These are phyloP conservation scores for Microdon myrmicae DNA, from an alignment of 2,888 invertebrate species.

Conservation along the genomic window DNA sequence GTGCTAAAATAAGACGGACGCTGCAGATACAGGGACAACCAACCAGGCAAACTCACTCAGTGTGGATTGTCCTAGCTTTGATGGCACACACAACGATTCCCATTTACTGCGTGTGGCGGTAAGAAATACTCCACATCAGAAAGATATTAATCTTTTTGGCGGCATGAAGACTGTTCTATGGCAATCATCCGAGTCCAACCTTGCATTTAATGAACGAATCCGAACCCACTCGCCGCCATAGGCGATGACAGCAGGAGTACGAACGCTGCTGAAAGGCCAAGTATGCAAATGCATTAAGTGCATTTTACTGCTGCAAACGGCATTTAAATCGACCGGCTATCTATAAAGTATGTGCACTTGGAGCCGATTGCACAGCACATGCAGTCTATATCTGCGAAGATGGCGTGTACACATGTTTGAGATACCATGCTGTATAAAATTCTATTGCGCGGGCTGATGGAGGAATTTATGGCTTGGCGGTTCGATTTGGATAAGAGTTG, in stretches of 20 bases:
- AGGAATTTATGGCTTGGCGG: too few relatives aligned
- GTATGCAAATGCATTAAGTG: conserved; percentile 58
- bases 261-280: conserved; percentile 13
- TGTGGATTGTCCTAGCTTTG: conserved; percentile 4
- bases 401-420: too few relatives aligned
- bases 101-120: conserved; percentile 32
- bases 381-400: too few relatives aligned
- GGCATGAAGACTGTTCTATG: conserved; percentile 24
- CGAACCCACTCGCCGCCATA: not conserved
- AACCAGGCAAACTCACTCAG: not conserved
- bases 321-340: conserved; percentile 45
- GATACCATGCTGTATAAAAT: too few relatives aligned
- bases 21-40: not conserved
- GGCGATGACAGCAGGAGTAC: conserved; percentile 13
- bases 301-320: conserved; percentile 59
- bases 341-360: too few relatives aligned
- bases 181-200: conserved; percentile 14
- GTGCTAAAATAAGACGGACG: too few relatives aligned
- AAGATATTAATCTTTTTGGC: conserved; percentile 50
- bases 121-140: conserved; percentile 44
- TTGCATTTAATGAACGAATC: too few relatives aligned
- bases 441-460: too few relatives aligned
- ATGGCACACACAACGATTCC: not conserved
- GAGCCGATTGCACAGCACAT: too few relatives aligned
- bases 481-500: too few relatives aligned